Conservation (phyloP, 2,797 vertebrate species). For the Sebastes iracundus region DNA sequence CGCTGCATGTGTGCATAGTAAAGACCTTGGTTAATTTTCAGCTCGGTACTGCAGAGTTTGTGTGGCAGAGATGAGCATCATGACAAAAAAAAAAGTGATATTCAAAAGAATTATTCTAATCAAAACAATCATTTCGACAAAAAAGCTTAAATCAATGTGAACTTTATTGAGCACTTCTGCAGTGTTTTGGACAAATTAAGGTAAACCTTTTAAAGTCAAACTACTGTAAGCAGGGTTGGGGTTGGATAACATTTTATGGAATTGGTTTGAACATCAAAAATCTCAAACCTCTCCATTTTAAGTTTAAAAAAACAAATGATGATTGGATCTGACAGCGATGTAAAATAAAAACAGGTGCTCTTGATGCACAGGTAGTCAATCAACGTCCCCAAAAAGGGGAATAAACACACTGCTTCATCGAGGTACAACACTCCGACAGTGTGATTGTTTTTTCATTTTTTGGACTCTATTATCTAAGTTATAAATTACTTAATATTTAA, state of each 20-base stretch:
- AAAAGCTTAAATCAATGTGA: background rate
- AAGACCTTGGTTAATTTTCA: background rate
- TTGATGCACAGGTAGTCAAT: background rate
- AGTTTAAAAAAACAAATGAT: background rate
- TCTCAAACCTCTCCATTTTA: background rate
- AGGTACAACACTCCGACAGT: background rate
- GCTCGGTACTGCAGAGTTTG: background rate
- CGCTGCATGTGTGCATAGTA: background rate
- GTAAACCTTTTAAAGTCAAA: background rate
- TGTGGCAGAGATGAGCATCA: background rate
- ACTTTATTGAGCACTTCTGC: background rate
- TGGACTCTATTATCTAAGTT: background rate
- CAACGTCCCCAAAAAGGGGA: background rate
- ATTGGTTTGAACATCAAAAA: background rate
- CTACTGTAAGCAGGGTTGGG: background rate
- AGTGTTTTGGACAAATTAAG: background rate
- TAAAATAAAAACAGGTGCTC: background rate
- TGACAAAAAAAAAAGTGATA: background rate
- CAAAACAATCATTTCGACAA: background rate
- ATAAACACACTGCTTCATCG: background rate
- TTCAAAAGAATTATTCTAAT: background rate
- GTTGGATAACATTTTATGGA: background rate
- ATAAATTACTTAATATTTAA: background rate
- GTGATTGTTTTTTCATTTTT: background rate
- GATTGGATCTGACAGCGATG: background rate